Evolutionary conservation across 2,888 invertebrate genomes (phyloP).

Genomic region (Automeris io): DNA sequence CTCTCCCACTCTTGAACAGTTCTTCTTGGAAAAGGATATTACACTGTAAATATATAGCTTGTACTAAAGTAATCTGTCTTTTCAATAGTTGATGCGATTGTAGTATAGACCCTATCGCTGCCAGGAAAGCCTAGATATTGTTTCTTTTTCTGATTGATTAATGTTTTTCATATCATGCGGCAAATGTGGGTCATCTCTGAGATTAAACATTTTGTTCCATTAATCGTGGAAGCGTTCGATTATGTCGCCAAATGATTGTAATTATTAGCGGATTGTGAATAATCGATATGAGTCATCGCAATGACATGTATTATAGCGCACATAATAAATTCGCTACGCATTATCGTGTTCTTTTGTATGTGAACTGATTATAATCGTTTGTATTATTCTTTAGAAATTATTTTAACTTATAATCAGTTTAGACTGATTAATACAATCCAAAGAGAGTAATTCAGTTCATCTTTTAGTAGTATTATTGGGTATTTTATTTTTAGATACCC

Average conservation of each 20-base stretch:
- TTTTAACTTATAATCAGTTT: too few species aligned
- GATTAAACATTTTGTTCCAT: background rate
- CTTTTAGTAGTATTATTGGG: too few species aligned
- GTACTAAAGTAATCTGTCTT: too few species aligned
- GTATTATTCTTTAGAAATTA: too few species aligned
- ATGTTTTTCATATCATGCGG: background rate
- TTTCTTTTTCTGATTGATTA: background rate
- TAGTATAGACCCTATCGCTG: background rate
- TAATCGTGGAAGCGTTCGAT: background rate
- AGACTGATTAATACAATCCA: too few species aligned
- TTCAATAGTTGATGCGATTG: too few species aligned
- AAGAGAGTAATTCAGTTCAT: too few species aligned
- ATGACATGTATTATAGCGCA: slow-evolving; percentile 1
- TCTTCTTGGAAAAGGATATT: too few species aligned
- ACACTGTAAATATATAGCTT: too few species aligned
- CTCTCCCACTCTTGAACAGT: too few species aligned
- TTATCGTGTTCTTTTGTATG: background rate
- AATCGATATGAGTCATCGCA: slow-evolving; percentile 3
- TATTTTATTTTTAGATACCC: too few species aligned
- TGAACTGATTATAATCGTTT: too few species aligned
- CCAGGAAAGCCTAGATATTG: background rate
- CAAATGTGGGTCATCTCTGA: background rate
- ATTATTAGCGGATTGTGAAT: slow-evolving; percentile 3
- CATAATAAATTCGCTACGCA: slow-evolving; percentile 1
- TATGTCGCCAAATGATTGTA: background rate